Conservation (phyloP, 2,888 invertebrate genomes). For the Aelia acuminata region DNA sequence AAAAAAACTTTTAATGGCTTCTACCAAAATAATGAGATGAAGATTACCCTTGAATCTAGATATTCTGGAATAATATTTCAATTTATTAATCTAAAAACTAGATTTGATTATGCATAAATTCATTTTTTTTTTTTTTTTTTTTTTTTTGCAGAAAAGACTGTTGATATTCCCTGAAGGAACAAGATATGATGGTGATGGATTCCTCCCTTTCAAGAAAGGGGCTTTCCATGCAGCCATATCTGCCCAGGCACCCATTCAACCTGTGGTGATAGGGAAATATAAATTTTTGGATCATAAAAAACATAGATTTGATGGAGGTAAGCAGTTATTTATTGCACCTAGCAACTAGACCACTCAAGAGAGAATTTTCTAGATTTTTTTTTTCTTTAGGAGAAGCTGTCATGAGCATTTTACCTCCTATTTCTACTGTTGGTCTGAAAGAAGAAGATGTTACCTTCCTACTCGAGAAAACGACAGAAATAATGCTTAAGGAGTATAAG, state of each 20-base stretch:
- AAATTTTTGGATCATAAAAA: conserved; percentile 67
- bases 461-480: neutral
- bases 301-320: conserved; percentile 67
- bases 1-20: too few species aligned
- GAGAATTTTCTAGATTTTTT: neutral
- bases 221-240: conserved; percentile 94
- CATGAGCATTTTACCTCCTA: conserved; percentile 66
- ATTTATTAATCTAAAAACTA: too few species aligned
- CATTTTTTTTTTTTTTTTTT: conserved; percentile 66
- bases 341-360: too few species aligned
- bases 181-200: conserved; percentile 80
- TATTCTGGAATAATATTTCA: too few species aligned
- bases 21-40: too few species aligned
- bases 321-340: neutral
- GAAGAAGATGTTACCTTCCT: conserved; percentile 61
- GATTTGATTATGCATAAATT: too few species aligned
- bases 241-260: conserved; percentile 73
- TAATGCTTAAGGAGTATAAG: neutral
- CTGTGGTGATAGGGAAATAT: conserved; percentile 73
- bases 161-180: conserved; percentile 98
- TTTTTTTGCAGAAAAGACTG: conserved; percentile 78
- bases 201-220: conserved; percentile 96
- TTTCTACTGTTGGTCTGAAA: conserved; percentile 64
- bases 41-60: too few species aligned
- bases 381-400: conserved; percentile 63